Evolutionary conservation across 37 sponge, comb jelly and placozoan species (phyloP).

Genomic region (Halichondria panicea): DNA sequence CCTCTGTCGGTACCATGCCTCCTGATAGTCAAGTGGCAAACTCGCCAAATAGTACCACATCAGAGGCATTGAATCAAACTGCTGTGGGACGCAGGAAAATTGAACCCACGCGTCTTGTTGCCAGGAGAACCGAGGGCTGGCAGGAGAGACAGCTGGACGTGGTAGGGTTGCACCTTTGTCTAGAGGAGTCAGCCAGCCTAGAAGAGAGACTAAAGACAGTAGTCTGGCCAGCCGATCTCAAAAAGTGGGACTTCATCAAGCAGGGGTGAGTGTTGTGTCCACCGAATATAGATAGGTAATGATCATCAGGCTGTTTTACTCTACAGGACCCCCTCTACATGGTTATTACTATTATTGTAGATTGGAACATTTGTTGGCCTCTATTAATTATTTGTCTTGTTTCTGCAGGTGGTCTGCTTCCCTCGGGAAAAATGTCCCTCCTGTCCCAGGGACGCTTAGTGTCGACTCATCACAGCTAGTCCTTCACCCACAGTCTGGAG

Average conservation of each 20-base stretch:
- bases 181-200: background rate
- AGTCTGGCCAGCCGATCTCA: constrained; percentile 25
- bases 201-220: background rate
- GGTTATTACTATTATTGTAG: too few relatives aligned
- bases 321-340: too few relatives aligned
- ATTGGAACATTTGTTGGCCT: background rate
- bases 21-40: too few relatives aligned
- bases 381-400: background rate
- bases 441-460: background rate
- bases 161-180: constrained; percentile 9
- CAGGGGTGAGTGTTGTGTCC: constrained; percentile 72
- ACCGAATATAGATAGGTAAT: too few relatives aligned
- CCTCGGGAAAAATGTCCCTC: background rate
- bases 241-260: constrained; percentile 41
- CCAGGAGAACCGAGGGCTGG: constrained; percentile 1
- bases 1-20: too few relatives aligned
- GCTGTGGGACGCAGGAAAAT: too few relatives aligned
- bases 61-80: too few relatives aligned
- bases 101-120: too few relatives aligned
- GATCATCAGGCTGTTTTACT: too few relatives aligned
- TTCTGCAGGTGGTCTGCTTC: background rate
- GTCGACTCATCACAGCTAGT: constrained; percentile 1
- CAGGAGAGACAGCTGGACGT: background rate
- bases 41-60: too few relatives aligned
- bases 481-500: background rate